phyloP scores from a whole-genome alignment of 2,113 vertebrate genomes.

The Ursus arctos region DNA sequence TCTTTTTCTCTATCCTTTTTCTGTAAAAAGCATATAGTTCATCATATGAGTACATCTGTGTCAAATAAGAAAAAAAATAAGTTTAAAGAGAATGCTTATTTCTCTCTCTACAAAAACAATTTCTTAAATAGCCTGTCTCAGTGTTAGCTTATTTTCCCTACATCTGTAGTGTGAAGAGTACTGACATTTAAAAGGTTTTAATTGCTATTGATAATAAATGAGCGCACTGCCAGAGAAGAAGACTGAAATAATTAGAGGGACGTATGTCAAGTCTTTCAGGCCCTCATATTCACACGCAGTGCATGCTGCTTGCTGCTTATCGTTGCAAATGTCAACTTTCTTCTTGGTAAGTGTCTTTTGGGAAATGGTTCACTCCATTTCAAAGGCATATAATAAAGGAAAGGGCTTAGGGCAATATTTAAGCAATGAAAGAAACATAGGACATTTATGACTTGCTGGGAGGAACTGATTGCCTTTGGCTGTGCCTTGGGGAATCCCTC shows the following conservation, averaged over 20 bases:
- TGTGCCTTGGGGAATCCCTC: slow-evolving; percentile 52
- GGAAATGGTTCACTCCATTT: slow-evolving; percentile 56
- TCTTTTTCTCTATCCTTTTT: neutral
- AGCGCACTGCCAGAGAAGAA: slow-evolving; percentile 9
- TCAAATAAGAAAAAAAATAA: slow-evolving; percentile 1
- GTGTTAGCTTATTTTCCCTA: neutral
- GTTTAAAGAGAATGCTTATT: neutral
- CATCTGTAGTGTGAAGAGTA: neutral
- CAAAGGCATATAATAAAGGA: slow-evolving; percentile 72
- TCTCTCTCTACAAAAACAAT: neutral
- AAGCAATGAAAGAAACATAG: slow-evolving; percentile 68
- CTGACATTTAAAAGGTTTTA: slow-evolving; percentile 57
- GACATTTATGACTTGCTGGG: slow-evolving; percentile 65
- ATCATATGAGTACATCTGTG: neutral
- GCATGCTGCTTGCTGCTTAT: neutral
- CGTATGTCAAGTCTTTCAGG: neutral
- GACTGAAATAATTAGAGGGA: slow-evolving; percentile 54
- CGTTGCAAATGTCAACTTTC: slow-evolving; percentile 65
- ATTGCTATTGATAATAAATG: slow-evolving; percentile 62
- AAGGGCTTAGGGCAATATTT: slow-evolving; percentile 69
- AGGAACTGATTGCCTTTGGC: slow-evolving; percentile 64
- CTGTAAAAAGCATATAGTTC: neutral
- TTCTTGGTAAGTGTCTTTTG: slow-evolving; percentile 60
- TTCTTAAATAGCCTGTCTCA: neutral
- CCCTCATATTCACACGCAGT: slow-evolving; percentile 4